Conservation (phyloP, 2,888 invertebrate genomes). For the Oscheius onirici region DNA sequence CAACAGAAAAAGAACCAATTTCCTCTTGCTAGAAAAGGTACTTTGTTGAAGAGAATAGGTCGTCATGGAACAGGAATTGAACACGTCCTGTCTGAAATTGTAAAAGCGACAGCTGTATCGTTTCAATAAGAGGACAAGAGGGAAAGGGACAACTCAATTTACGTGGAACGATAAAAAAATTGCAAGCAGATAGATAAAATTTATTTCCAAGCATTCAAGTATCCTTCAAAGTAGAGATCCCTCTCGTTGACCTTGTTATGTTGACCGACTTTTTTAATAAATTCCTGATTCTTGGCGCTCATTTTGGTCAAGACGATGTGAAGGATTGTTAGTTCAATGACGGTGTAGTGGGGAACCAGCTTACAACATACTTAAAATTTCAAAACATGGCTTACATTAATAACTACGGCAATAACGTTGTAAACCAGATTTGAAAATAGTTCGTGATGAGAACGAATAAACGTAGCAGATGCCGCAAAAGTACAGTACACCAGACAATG, state of each 20-base stretch:
- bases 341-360: constrained; percentile 23
- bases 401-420: constrained; percentile 14
- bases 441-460: neutral
- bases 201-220: constrained; percentile 11
- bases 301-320: constrained; percentile 11
- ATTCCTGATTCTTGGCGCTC: constrained; percentile 1
- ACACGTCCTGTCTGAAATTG: no score
- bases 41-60: no score
- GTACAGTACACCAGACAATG: constrained; percentile 19
- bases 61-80: no score
- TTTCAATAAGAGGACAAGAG: no score
- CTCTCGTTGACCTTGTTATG: neutral
- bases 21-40: no score
- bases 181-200: neutral
- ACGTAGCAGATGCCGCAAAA: constrained; percentile 6
- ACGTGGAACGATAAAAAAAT: neutral
- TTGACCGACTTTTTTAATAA: neutral
- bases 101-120: no score
- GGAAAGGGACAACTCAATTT: neutral
- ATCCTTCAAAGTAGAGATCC: constrained; percentile 13
- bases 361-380: neutral
- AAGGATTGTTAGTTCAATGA: constrained; percentile 7
- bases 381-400: neutral
- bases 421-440: neutral
- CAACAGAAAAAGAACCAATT: no score